Evolutionary conservation across 1,140 invertebrate species (phyloP).

Genomic region (Drosophila nebulosa): DNA sequence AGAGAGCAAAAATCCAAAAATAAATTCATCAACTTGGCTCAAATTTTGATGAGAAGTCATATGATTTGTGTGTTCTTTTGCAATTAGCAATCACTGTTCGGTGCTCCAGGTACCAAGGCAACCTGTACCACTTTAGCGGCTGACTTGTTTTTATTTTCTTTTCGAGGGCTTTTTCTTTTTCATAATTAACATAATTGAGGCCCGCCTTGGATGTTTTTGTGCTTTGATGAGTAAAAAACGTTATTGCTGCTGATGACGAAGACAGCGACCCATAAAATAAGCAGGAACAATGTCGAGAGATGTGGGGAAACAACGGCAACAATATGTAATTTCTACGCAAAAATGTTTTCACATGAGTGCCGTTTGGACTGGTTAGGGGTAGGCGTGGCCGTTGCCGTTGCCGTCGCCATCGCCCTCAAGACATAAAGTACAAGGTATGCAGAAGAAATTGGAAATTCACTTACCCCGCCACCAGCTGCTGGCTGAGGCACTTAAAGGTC

Average conservation of each 20-base stretch:
- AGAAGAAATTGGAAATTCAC: slow-evolving; percentile 22
- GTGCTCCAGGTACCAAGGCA: not conserved
- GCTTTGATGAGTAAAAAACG: slow-evolving; percentile 35
- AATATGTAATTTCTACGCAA: slow-evolving; percentile 57
- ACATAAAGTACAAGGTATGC: not conserved
- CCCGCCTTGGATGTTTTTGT: slow-evolving; percentile 19
- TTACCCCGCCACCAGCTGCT: slow-evolving; percentile 19
- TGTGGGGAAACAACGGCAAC: slow-evolving; percentile 19
- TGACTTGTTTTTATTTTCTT: not conserved
- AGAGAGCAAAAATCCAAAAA: not conserved
- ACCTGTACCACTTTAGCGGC: not conserved
- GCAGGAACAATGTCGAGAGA: not conserved
- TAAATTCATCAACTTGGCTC: not conserved
- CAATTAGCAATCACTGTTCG: not conserved
- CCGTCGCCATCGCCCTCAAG: not conserved
- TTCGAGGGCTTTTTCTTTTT: slow-evolving; percentile 31
- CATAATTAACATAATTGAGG: slow-evolving; percentile 50
- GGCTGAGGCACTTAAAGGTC: not conserved
- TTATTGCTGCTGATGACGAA: not conserved
- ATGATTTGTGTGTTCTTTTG: not conserved
- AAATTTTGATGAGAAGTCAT: not conserved
- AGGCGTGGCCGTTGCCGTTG: too few relatives aligned
- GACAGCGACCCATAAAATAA: not conserved
- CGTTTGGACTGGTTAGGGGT: not conserved
- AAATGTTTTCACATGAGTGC: slow-evolving; percentile 39